Evolutionary conservation across 1,140 invertebrate species (phyloP).

Genomic region (Drosophila rhopaloa): DNA sequence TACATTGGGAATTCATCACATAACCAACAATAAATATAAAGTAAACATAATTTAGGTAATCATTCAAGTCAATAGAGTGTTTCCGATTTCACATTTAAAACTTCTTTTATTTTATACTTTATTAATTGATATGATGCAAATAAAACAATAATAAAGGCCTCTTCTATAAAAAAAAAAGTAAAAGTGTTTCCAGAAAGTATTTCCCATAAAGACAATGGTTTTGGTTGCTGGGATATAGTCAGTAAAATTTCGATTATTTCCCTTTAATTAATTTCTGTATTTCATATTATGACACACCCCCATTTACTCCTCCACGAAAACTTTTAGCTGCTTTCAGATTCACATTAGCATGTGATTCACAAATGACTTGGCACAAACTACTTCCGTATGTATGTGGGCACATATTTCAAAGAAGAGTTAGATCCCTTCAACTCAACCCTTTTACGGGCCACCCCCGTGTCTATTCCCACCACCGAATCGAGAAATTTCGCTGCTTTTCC

Average conservation of each 20-base stretch:
- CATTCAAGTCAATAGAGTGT: too few species aligned
- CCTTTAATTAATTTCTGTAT: slow-evolving; percentile 25
- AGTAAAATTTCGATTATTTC: background rate
- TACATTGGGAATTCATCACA: background rate
- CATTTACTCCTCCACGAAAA: background rate
- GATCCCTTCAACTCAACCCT: slow-evolving; percentile 34
- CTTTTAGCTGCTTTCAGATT: slow-evolving; percentile 17
- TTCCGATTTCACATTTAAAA: too few species aligned
- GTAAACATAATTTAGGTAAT: too few species aligned
- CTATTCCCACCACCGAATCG: slow-evolving; percentile 45
- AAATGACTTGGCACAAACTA: slow-evolving; percentile 56
- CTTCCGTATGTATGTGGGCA: slow-evolving; percentile 6
- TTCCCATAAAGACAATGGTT: background rate
- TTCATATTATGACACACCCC: slow-evolving; percentile 12
- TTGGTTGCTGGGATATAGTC: background rate
- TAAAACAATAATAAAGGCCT: background rate
- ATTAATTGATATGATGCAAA: too few species aligned
- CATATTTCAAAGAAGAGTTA: slow-evolving; percentile 40
- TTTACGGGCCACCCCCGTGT: slow-evolving; percentile 29
- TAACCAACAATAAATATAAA: too few species aligned
- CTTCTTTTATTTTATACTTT: too few species aligned
- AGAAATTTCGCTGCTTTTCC: slow-evolving; percentile 72
- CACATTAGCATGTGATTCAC: slow-evolving; percentile 42
- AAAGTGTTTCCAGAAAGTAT: too few species aligned
- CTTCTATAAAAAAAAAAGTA: too few species aligned